Conservation (phyloP, 2,113 vertebrate species). For the Tichodroma muraria region DNA sequence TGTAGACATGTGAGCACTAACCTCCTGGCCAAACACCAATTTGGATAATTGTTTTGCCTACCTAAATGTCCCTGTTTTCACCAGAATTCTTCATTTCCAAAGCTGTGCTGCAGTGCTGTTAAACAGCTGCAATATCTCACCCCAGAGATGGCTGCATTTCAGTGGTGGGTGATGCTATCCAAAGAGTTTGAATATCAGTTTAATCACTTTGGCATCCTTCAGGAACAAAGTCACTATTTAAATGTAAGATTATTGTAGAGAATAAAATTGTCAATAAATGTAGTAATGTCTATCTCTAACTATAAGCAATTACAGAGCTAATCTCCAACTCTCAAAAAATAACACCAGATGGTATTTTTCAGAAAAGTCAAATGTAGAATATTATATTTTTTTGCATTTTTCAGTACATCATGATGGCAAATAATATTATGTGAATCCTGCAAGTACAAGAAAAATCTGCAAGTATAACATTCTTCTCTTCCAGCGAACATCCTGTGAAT, state of each 20-base stretch:
- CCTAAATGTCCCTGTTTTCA: not conserved
- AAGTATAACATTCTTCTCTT: conserved; percentile 76
- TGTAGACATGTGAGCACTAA: not conserved
- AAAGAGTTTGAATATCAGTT: conserved; percentile 54
- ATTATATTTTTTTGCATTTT: conserved; percentile 67
- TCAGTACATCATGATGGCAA: conserved; percentile 63
- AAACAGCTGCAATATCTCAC: conserved; percentile 59
- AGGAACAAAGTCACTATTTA: conserved; percentile 49
- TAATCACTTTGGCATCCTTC: conserved; percentile 51
- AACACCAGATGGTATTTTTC: conserved; percentile 74
- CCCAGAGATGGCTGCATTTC: conserved; percentile 43
- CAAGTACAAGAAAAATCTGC: conserved; percentile 74
- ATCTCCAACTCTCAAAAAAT: conserved; percentile 64
- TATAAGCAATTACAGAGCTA: conserved; percentile 66
- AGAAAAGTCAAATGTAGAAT: conserved; percentile 70
- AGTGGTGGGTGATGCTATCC: conserved; percentile 25
- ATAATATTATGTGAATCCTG: conserved; percentile 71
- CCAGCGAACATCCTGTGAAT: conserved; percentile 77
- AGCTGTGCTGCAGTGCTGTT: not conserved
- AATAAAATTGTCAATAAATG: conserved; percentile 58
- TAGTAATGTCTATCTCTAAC: conserved; percentile 64
- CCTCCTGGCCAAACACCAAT: not conserved
- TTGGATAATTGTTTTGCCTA: conserved; percentile 31
- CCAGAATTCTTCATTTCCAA: not conserved
- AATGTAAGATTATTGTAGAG: conserved; percentile 58